Evolutionary conservation across 2,888 invertebrate species (phyloP).

Genomic region (Drosophila meridiana): DNA sequence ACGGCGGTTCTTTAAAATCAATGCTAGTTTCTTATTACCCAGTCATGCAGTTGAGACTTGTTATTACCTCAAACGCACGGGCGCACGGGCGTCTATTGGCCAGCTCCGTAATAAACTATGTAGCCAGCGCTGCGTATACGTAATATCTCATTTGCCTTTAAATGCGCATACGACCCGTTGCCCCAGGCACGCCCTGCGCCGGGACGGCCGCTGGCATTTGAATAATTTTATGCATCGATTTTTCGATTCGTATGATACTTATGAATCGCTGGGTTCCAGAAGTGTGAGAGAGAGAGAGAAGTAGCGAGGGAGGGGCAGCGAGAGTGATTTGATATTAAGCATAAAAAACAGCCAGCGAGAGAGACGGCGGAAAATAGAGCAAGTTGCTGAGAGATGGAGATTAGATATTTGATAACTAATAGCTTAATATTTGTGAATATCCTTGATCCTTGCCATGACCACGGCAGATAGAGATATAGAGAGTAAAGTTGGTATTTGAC

Average conservation of each 20-base stretch:
- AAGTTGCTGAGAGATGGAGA: neutral
- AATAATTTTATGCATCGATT: constrained; percentile 73
- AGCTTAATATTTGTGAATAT: neutral
- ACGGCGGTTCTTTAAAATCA: constrained; percentile 51
- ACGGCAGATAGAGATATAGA: neutral
- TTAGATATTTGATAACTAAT: neutral
- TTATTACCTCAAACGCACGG: constrained; percentile 60
- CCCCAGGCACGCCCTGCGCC: constrained; percentile 10
- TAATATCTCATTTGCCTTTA: constrained; percentile 69
- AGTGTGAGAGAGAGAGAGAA: too few relatives aligned
- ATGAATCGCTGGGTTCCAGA: constrained; percentile 13
- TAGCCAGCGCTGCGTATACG: constrained; percentile 66
- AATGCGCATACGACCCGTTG: constrained; percentile 39
- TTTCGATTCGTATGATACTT: constrained; percentile 52
- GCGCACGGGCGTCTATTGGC: constrained; percentile 14
- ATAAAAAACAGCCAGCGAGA: neutral
- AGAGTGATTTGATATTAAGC: neutral
- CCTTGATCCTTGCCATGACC: neutral
- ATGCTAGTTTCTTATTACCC: constrained; percentile 58
- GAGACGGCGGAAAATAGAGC: neutral
- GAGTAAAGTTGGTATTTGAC: neutral
- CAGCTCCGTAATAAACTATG: constrained; percentile 58
- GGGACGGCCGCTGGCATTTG: constrained; percentile 8
- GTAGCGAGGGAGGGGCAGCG: neutral
- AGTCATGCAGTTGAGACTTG: constrained; percentile 59